Percentiles rank a stretch among this genome's conserved stretches.
phyloP scores from a whole-genome alignment of 2,888 invertebrate species.

The Troides helena region DNA sequence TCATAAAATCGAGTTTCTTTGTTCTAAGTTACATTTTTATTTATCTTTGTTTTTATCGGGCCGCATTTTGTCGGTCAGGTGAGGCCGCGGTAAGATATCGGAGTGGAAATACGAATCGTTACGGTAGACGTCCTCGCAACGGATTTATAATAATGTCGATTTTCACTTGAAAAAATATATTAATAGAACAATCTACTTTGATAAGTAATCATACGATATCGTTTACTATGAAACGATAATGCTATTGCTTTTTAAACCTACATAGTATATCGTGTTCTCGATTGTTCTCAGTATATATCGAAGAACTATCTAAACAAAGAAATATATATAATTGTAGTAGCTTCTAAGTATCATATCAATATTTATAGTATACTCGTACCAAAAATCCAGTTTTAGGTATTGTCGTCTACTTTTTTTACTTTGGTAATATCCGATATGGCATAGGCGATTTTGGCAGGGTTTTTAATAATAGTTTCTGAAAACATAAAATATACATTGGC shows the following conservation, averaged over 20 bases:
- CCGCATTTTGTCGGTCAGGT: conserved; percentile 27
- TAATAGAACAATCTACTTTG: conserved; percentile 10
- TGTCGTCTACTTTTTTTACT: too few species aligned
- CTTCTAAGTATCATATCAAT: too few species aligned
- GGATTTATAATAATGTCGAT: conserved; percentile 18
- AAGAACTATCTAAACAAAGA: not conserved
- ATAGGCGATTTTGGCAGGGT: too few species aligned
- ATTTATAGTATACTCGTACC: too few species aligned
- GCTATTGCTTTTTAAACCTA: not conserved
- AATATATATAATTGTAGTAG: too few species aligned
- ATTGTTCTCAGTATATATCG: not conserved
- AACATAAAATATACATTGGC: too few species aligned
- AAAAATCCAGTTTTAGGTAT: too few species aligned
- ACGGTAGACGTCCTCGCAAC: conserved; percentile 16
- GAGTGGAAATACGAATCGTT: conserved; percentile 24
- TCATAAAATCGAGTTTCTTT: conserved; percentile 12
- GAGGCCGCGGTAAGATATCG: conserved; percentile 35
- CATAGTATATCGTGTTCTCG: not conserved
- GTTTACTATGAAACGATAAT: not conserved
- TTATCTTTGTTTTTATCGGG: conserved; percentile 31
- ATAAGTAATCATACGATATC: conserved; percentile 6
- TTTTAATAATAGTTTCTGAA: too few species aligned
- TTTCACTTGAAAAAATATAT: conserved; percentile 16
- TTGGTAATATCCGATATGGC: too few species aligned
- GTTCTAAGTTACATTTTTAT: conserved; percentile 23